A percentile compares a stretch with the other conserved stretches of the same genome.
phyloP scores from a whole-genome alignment of 37 sponge, comb jelly and placozoan genomes.

The Crambe crambe region DNA sequence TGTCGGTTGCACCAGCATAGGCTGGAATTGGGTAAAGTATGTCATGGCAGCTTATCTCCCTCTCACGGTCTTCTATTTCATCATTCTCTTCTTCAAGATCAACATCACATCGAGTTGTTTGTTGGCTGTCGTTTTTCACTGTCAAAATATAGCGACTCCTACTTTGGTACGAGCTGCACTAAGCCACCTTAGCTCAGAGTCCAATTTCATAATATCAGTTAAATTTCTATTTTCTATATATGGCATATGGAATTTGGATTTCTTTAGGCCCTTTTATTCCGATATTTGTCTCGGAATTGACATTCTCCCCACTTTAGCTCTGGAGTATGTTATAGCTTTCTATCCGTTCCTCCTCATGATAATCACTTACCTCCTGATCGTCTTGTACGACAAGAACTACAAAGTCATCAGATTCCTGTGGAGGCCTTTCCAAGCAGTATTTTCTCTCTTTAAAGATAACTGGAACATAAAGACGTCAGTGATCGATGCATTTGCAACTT shows the following conservation, averaged over 20 bases:
- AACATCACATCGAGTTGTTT: constrained; percentile 35
- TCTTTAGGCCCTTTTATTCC: constrained; percentile 6
- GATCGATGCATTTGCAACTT: constrained; percentile 55
- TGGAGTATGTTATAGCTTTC: constrained; percentile 23
- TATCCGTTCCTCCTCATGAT: constrained; percentile 20
- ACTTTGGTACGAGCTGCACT: constrained; percentile 10
- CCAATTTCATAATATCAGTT: too few species aligned
- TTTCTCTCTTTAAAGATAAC: constrained; percentile 12
- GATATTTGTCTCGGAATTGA: constrained; percentile 8
- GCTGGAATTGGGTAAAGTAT: neutral
- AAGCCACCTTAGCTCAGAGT: too few species aligned
- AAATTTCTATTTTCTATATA: neutral
- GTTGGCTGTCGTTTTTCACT: constrained; percentile 48
- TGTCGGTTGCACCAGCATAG: neutral
- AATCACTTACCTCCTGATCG: constrained; percentile 13
- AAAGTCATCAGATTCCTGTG: neutral
- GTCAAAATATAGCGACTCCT: constrained; percentile 32
- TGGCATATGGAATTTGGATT: constrained; percentile 46
- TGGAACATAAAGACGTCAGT: constrained; percentile 45
- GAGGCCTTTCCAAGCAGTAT: constrained; percentile 7
- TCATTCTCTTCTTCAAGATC: constrained; percentile 53
- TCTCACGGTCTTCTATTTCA: constrained; percentile 33
- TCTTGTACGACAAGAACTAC: constrained; percentile 2
- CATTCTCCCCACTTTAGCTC: constrained; percentile 4
- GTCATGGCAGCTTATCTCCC: constrained; percentile 21